Base-by-base conservation (phyloP, 2,113 vertebrate genomes). In the Electrona antarctica region DNA sequence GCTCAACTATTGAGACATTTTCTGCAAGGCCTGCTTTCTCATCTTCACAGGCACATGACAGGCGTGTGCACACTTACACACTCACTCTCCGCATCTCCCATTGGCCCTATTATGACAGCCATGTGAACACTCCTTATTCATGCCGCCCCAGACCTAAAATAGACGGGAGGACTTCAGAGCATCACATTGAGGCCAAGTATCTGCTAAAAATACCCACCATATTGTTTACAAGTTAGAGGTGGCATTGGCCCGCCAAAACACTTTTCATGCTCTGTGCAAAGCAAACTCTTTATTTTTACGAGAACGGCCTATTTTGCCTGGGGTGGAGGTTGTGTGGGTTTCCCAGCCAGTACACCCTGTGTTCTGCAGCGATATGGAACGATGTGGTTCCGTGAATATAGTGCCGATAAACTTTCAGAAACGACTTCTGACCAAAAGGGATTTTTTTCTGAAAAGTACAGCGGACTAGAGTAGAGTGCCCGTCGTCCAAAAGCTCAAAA, bases 121-220 rank as follows among this genome's bases (percentile, higher is more conserved):
- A 45, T 57, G 54, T 69, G 67, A 80, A 71, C 64, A 8, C 57
- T 67, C 57, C 62, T 71, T 64, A 80, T 85, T 87, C 78, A 60
- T 80, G 29, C 78, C 50, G 59, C 64, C 7, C 68, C 41, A 15
- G 7, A 66, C 69, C 69, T 49, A 63, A 86, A 79, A 85, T 81
- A 85, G 81, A 83, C 81, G 78, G 79, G 70, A 76, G 69, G 74
- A 14, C 60, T 73, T 64, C 6, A 64, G 67, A 71, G 55, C 67
- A 83, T 84, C 54, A 83, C 55, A 83, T 76, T 67, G 62, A 90
- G 83, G 86, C 81, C 87, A 82, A 83, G 73, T 72, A 67, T 71
- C 73, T 64, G 58, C 81, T 86, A 88, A 90, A 90, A 89, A 89
- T 87, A 87, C 15, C 60, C 74, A 74, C 52, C 56, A 65, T 84